Conservation (phyloP, 2,888 invertebrate genomes). For the Hypomecis punctinalis region DNA sequence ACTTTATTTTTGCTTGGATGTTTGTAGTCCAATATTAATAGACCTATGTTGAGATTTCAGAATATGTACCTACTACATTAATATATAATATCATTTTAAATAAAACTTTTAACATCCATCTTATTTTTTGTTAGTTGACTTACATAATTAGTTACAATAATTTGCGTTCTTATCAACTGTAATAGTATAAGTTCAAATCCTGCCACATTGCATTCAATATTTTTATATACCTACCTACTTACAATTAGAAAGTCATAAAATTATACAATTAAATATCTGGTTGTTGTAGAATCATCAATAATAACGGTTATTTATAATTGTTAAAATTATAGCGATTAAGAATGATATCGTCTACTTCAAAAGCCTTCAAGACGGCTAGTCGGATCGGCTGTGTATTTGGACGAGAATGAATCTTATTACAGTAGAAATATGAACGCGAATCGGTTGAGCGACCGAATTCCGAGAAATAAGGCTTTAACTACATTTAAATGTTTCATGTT, state of each 20-base stretch:
- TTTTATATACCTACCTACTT: constrained; percentile 3
- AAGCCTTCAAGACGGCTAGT: constrained; percentile 82
- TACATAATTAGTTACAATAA: no score
- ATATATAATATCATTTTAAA: no score
- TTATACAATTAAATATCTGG: constrained; percentile 23
- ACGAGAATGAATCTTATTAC: constrained; percentile 29
- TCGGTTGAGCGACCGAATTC: constrained; percentile 58
- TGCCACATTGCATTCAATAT: constrained; percentile 4
- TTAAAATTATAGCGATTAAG: constrained; percentile 81
- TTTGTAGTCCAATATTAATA: background rate
- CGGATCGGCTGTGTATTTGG: constrained; percentile 58
- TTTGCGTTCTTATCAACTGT: no score
- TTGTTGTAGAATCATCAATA: constrained; percentile 33
- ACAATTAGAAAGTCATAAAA: constrained; percentile 11
- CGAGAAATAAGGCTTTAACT: constrained; percentile 80
- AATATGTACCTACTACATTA: no score
- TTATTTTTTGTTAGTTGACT: no score
- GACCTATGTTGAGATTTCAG: no score
- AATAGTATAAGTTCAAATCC: background rate
- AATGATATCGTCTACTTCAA: constrained; percentile 57
- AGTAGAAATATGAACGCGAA: constrained; percentile 28
- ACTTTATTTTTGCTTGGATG: background rate
- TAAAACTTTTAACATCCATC: no score
- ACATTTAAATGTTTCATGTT: constrained; percentile 80
- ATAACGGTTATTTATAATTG: constrained; percentile 54